These are phyloP conservation scores for Chironomus tepperi DNA, from an alignment of 1,140 invertebrate genomes.

Conservation along the genomic window DNA sequence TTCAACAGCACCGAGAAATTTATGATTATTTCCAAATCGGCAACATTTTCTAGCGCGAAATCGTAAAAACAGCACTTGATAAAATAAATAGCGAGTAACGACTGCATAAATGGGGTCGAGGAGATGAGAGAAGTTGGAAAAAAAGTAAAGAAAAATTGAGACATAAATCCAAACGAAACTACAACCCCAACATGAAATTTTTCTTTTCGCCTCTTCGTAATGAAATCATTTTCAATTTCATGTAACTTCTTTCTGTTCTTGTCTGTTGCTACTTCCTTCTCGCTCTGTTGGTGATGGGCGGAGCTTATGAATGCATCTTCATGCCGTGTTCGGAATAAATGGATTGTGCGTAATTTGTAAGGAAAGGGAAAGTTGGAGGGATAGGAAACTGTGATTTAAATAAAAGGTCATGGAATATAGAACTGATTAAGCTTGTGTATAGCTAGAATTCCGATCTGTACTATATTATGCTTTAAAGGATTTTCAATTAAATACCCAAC, in stretches of 20 bases:
- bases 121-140: background rate
- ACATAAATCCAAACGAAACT: slow-evolving; percentile 1
- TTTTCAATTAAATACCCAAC: no score
- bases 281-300: background rate
- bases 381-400: no score
- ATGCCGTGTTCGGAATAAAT: no score
- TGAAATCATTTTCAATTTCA: slow-evolving; percentile 9
- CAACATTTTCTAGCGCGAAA: slow-evolving; percentile 10
- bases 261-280: background rate
- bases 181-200: background rate
- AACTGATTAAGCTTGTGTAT: no score
- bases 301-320: background rate
- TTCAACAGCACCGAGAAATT: background rate
- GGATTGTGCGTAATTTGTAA: no score
- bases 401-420: no score
- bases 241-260: background rate
- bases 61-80: slow-evolving; percentile 22
- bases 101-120: slow-evolving; percentile 15
- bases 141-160: background rate
- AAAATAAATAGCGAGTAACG: slow-evolving; percentile 19
- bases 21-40: slow-evolving; percentile 19
- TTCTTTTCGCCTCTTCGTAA: background rate
- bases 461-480: no score
- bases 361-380: no score
- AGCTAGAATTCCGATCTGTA: no score